Evolutionary conservation across 2,113 vertebrate species (phyloP).

Genomic region (Nothoprocta perdicaria): DNA sequence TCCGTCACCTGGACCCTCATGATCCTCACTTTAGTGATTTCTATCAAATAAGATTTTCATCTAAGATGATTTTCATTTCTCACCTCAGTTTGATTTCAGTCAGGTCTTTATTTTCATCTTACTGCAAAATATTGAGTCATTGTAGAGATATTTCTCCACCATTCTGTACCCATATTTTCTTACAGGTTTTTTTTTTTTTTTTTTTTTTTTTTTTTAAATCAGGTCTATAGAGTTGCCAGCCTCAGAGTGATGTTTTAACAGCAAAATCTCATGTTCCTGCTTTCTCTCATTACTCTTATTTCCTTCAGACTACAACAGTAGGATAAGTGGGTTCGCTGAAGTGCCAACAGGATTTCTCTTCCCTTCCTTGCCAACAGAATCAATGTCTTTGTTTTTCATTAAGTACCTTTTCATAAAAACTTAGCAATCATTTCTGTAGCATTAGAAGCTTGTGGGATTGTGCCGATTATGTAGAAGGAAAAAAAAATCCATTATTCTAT

Average conservation of each 20-base stretch:
- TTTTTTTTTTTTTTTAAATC: no score
- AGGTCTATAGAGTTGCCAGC: background rate
- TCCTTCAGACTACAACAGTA: background rate
- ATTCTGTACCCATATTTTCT: background rate
- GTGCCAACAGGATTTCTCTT: background rate
- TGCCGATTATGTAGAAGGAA: background rate
- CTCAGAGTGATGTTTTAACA: background rate
- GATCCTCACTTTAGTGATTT: background rate
- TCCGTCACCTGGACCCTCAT: background rate
- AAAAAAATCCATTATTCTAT: background rate
- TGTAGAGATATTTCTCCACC: background rate
- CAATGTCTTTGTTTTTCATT: background rate
- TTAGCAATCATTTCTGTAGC: background rate
- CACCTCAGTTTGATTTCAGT: background rate
- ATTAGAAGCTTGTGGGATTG: background rate
- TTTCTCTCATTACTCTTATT: background rate
- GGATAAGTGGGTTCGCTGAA: background rate
- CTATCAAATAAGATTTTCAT: background rate
- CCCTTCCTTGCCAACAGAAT: background rate
- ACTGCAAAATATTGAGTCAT: background rate
- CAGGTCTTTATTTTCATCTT: background rate
- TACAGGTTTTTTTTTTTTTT: background rate
- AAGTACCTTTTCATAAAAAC: background rate
- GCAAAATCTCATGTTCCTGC: background rate
- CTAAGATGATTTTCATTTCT: background rate